phyloP scores from a whole-genome alignment of 2,797 vertebrate genomes.

The Cheirogaleus major region DNA sequence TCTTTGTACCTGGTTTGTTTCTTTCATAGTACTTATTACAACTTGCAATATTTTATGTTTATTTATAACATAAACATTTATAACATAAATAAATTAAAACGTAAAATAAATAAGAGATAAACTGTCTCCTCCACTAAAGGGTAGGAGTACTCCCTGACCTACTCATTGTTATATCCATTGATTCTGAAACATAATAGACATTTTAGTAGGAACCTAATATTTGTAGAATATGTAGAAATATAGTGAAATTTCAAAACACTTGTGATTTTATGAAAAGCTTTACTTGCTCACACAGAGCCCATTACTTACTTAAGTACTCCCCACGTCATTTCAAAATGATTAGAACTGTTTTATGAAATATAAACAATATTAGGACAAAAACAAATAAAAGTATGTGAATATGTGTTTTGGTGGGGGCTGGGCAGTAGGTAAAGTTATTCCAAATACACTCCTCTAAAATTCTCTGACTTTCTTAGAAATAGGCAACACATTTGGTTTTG shows the following conservation, averaged over 20 bases:
- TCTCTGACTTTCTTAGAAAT: not conserved
- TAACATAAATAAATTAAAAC: too few species aligned
- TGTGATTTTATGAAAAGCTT: conserved; percentile 29
- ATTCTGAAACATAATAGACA: conserved; percentile 13
- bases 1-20: not conserved
- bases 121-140: not conserved
- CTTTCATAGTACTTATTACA: not conserved
- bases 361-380: not conserved
- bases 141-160: not conserved
- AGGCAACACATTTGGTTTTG: not conserved
- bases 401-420: not conserved
- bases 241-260: not conserved
- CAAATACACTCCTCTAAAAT: not conserved
- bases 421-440: not conserved
- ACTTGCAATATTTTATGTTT: not conserved
- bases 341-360: not conserved
- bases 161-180: not conserved
- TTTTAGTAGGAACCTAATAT: not conserved
- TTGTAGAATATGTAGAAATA: not conserved
- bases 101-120: not conserved
- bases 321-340: not conserved
- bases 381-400: not conserved
- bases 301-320: not conserved
- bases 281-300: not conserved
- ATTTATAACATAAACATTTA: conserved; percentile 7